Evolutionary conservation across 2,113 vertebrate genomes (phyloP), one percentile per base, ranked within the genome.

Genomic region (Hyperoodon ampullatus): DNA sequence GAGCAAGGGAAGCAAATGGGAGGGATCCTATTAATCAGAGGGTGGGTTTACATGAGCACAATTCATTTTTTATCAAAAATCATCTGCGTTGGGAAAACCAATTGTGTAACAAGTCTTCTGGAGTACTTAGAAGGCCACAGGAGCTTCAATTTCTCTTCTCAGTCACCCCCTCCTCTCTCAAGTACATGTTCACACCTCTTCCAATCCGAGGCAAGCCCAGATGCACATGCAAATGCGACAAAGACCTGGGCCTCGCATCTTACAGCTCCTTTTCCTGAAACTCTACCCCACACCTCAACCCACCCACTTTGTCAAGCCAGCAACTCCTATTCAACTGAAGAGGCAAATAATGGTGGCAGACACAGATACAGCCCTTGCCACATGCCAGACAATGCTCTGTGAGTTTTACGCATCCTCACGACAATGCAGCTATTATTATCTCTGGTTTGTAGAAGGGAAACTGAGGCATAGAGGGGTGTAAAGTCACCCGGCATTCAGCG

Each of bases 331-430:
- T 23, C 63, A 60, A 74, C 21, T 19, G 11, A 88, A 65, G 39
- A 61, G 12, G 50, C 74, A 78, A 55, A 61, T 77, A 42, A 39
- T 53, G 19, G 42, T 16, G 68, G 47, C 26, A 81, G 68, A 68
- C 8, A 33, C 9, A 0, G 33, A 10, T 0, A 9, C 21, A 63
- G 16, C 68, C 55, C 8, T 60, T 23, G 28, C 9, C 39, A 2
- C 0, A 0, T 18, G 65, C 24, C 21, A 7, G 21, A 16, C 14
- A 47, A 42, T 6, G 1, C 42, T 35, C 55, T 24, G 2, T 26
- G 65, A 47, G 63, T 8, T 26, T 44, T 28, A 33, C 0, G 5
- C 6, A 15, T 5, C 14, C 28, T 50, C 39, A 39, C 13, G 5
- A 33, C 55, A 53, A 19, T 7, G n/a, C n/a, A 42, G 86, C 39